phyloP scores from a whole-genome alignment of 2,888 invertebrate genomes.

The Ophonus ardosiacus region DNA sequence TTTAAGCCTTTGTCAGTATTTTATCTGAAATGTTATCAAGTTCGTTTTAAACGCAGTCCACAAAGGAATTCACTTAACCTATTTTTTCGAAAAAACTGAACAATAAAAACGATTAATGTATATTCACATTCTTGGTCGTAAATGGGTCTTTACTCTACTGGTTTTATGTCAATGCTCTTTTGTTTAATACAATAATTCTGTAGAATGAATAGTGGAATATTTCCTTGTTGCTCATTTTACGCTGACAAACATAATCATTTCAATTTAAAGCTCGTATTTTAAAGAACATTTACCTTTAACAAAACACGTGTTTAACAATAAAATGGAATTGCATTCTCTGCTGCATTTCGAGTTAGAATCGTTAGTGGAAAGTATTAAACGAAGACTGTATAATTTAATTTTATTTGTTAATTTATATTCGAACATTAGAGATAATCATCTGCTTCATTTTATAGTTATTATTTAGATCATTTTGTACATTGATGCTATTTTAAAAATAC shows the following conservation, averaged over 20 bases:
- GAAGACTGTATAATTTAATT: not conserved
- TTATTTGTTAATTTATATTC: not conserved
- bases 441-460: not conserved
- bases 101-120: constrained; percentile 28
- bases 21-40: constrained; percentile 43
- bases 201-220: not conserved
- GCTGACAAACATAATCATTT: not conserved
- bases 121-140: constrained; percentile 4
- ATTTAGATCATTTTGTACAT: not conserved
- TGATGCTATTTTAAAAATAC: not conserved
- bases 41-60: constrained; percentile 29
- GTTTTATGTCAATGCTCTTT: constrained; percentile 4
- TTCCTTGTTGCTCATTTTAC: not conserved
- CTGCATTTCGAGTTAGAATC: constrained; percentile 10
- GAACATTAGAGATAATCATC: not conserved
- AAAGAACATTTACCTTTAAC: not conserved
- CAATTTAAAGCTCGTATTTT: constrained; percentile 29
- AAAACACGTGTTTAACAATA: not conserved
- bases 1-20: constrained; percentile 36
- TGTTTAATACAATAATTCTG: constrained; percentile 16
- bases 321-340: constrained; percentile 1
- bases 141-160: constrained; percentile 16
- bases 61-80: constrained; percentile 42
- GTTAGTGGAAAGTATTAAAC: constrained; percentile 15
- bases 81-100: constrained; percentile 24